Conservation (phyloP, 2,888 invertebrate genomes). For the Troides aeacus region DNA sequence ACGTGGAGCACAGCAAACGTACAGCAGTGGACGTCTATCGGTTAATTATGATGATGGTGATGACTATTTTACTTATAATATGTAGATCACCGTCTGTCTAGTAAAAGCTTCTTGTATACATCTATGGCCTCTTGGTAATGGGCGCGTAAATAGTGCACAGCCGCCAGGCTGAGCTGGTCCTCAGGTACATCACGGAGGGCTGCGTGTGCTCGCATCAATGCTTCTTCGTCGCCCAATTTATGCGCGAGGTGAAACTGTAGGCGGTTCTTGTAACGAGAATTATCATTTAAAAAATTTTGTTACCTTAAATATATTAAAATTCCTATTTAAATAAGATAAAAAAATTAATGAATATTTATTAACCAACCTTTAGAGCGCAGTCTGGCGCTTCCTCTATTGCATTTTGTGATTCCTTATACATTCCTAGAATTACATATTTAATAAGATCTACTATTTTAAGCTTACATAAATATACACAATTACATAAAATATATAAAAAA, state of each 20-base stretch:
- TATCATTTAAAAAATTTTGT: not conserved
- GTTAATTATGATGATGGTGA: too few species aligned
- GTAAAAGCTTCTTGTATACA: constrained; percentile 95
- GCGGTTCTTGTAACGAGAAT: constrained; percentile 80
- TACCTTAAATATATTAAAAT: too few species aligned
- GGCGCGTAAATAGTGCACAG: constrained; percentile 96
- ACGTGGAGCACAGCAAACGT: too few species aligned
- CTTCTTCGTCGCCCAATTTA: constrained; percentile 93
- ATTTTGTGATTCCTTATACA: constrained; percentile 84
- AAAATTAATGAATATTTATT: not conserved
- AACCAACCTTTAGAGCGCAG: constrained; percentile 79
- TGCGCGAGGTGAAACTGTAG: constrained; percentile 95
- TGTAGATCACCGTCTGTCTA: constrained; percentile 90
- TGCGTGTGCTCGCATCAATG: constrained; percentile 90
- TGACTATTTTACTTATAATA: too few species aligned
- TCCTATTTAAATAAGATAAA: too few species aligned
- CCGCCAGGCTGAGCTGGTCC: constrained; percentile 96
- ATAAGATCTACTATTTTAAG: not conserved
- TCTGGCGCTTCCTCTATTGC: constrained; percentile 82
- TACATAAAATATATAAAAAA: not conserved
- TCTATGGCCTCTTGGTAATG: constrained; percentile 99
- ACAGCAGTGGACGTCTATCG: too few species aligned
- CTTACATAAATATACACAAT: not conserved
- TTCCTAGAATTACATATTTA: constrained; percentile 58
- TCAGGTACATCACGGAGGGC: constrained; percentile 92